These are phyloP conservation scores for Hoplostethus mediterraneus DNA, from an alignment of 2,797 vertebrate species.

Conservation along the genomic window DNA sequence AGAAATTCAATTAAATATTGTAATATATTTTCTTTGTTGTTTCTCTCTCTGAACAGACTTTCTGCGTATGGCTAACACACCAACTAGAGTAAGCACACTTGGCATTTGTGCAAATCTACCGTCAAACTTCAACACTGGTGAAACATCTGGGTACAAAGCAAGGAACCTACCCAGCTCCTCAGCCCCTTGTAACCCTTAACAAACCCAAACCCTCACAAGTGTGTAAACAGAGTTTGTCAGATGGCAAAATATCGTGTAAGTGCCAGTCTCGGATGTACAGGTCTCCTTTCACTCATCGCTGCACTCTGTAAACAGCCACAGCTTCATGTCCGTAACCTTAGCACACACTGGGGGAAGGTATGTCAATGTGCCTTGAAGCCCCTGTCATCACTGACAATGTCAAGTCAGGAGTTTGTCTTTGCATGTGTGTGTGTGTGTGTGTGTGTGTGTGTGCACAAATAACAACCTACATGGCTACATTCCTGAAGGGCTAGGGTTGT, in stretches of 20 bases:
- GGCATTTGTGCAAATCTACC: conserved; percentile 34
- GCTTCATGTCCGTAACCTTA: conserved; percentile 29
- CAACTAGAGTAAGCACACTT: conserved; percentile 48
- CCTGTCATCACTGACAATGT: conserved; percentile 12
- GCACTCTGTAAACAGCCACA: conserved; percentile 37
- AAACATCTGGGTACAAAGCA: conserved; percentile 49
- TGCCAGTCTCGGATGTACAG: conserved; percentile 19
- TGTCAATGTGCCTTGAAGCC: conserved; percentile 22
- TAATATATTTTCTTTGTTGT: conserved; percentile 30
- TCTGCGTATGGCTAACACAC: conserved; percentile 37
- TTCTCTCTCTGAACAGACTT: not conserved
- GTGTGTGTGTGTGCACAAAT: not conserved
- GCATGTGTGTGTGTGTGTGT: not conserved
- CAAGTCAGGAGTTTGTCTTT: not conserved
- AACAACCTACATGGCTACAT: conserved; percentile 6
- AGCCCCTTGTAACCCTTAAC: conserved; percentile 27
- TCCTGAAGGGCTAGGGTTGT: conserved; percentile 5
- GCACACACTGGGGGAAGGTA: not conserved
- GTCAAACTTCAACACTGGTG: conserved; percentile 46
- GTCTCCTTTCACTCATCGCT: conserved; percentile 43
- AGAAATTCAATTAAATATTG: conserved; percentile 52
- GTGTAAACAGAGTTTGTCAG: conserved; percentile 20
- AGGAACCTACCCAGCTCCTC: not conserved
- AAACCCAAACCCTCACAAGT: conserved; percentile 27
- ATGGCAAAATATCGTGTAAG: not conserved